These are phyloP conservation scores for Malacoraja senta DNA, from an alignment of 2,797 vertebrate genomes.

Conservation along the genomic window DNA sequence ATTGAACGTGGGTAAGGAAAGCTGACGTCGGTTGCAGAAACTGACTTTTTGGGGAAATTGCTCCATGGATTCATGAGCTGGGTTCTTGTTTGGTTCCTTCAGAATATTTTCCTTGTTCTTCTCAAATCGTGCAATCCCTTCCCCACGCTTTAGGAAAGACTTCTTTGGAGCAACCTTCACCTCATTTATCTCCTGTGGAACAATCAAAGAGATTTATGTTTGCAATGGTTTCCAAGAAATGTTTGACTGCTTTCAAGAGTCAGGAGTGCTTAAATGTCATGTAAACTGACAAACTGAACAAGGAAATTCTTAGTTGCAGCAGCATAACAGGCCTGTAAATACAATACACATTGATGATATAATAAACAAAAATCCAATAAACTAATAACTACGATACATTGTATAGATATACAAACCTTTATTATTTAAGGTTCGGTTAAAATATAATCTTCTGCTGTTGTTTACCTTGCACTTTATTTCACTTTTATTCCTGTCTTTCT, in stretches of 20 bases:
- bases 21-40: slow-evolving; percentile 37
- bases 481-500: neutral
- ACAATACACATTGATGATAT: too few relatives aligned
- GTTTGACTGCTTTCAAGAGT: neutral
- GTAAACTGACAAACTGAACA: too few relatives aligned
- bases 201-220: slow-evolving; percentile 25
- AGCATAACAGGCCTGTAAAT: too few relatives aligned
- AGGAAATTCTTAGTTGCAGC: too few relatives aligned
- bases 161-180: slow-evolving; percentile 38
- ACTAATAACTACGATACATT: too few relatives aligned
- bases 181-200: slow-evolving; percentile 40
- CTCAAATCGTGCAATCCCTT: slow-evolving; percentile 45
- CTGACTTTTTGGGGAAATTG: slow-evolving; percentile 42
- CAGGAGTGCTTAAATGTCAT: too few relatives aligned
- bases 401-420: neutral
- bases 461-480: neutral
- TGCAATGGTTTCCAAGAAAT: neutral
- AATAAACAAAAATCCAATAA: too few relatives aligned
- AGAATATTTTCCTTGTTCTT: slow-evolving; percentile 44
- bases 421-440: neutral
- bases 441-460: neutral
- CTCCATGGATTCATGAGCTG: slow-evolving; percentile 1
- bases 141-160: slow-evolving; percentile 49
- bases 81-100: slow-evolving; percentile 42
- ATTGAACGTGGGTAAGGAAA: slow-evolving; percentile 37